Evolutionary conservation across 2,113 vertebrate genomes (phyloP), one percentile per base, ranked within the genome.

Genomic region (Pomatorhinus ruficollis): DNA sequence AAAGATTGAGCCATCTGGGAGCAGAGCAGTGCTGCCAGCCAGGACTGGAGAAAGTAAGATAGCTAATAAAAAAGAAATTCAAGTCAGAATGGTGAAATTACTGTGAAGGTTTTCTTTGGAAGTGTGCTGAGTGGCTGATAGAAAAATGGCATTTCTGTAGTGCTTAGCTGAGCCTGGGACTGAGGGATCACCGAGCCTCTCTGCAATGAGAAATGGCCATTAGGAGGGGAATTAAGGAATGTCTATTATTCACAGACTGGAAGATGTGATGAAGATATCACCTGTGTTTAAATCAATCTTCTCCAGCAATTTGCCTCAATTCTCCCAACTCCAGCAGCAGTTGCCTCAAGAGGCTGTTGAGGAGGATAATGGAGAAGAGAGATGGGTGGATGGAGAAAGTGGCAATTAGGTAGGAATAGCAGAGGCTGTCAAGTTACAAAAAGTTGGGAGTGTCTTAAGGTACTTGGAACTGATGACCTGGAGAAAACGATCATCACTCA

Each of bases 251-350:
- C 91, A 49, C 61, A 75, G 15, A 10, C 40, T 49, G 77, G 57
- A 61, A 89, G 77, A 68, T 78, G 31, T 75, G 86, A 68, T 94
- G 69, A 87, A 96, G 86, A 75, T n/a, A 25, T 90, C 42, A 35
- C 40, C 69, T 40, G 9, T 57, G 40, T 89, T 93, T 52, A 89
- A 87, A 84, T 78, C 77, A 53, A 12, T 94, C 76, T 89, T 88
- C 70, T 61, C 20, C 49, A 60, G 31, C 52, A 60, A 76, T 94
- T 89, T 82, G 31, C 65, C 49, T 21, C 72, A 56, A 4, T 82
- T 87, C 80, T 49, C 79, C 61, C 57, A 15, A 19, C 88, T 85
- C 65, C 70, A 61, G 70, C 82, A 60, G 60, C 2, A 35, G 49
- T 18, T 72, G 57, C 49, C 77, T 91, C 56, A 15, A 78, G 91